These are phyloP conservation scores for Herpailurus yagouaroundi DNA, from an alignment of 2,113 vertebrate genomes.

Conservation along the genomic window DNA sequence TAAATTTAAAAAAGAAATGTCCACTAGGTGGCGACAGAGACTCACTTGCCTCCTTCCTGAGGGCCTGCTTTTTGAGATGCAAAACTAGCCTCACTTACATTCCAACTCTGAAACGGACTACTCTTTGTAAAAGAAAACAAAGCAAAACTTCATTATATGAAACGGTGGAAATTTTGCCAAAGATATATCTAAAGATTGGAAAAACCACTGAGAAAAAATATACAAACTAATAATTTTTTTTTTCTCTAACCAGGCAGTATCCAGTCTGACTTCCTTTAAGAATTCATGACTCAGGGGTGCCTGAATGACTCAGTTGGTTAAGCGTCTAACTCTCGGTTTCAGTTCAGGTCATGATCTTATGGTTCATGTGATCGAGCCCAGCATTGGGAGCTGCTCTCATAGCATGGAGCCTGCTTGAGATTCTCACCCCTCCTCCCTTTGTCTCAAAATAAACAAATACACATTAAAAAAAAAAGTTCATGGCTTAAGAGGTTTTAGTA, in stretches of 20 bases:
- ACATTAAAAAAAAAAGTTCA: neutral
- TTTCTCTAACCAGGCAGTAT: neutral
- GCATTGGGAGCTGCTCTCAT: too few species aligned
- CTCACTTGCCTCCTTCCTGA: neutral
- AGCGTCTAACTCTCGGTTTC: too few species aligned
- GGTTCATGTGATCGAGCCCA: too few species aligned
- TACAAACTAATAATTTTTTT: neutral
- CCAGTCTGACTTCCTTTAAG: neutral
- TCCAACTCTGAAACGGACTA: neutral
- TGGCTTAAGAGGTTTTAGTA: neutral
- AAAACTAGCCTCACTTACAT: neutral
- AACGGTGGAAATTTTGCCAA: neutral
- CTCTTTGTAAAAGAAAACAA: neutral
- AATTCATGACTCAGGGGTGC: neutral
- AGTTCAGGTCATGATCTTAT: too few species aligned
- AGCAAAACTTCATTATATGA: neutral
- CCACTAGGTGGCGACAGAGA: constrained; percentile 66
- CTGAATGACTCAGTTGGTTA: too few species aligned
- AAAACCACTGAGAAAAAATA: constrained; percentile 23
- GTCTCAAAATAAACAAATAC: too few species aligned
- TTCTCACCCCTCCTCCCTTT: too few species aligned
- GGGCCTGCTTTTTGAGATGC: neutral
- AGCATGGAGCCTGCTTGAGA: too few species aligned
- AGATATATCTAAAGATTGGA: neutral
- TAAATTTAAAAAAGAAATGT: neutral